phyloP scores from a whole-genome alignment of 1,140 invertebrate genomes.

The Aphaenogaster rudis region DNA sequence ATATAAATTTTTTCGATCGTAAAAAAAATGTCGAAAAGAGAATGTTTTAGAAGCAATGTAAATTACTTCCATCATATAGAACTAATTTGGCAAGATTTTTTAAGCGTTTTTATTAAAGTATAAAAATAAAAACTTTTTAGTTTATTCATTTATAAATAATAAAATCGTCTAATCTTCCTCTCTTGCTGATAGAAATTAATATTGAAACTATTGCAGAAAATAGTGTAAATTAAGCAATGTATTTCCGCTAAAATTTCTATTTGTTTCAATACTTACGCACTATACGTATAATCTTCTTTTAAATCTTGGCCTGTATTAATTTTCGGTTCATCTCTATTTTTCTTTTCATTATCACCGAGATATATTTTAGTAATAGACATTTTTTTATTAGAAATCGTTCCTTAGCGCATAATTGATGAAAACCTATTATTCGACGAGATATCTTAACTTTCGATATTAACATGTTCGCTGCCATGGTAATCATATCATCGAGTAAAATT shows the following conservation, averaged over 20 bases:
- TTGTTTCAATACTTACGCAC: neutral
- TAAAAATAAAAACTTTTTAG: neutral
- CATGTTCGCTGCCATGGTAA: constrained; percentile 30
- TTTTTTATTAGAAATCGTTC: neutral
- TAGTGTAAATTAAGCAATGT: neutral
- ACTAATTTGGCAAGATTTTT: constrained; percentile 37
- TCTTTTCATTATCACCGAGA: neutral
- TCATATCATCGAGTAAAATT: neutral
- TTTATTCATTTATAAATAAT: constrained; percentile 18
- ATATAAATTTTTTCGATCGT: constrained; percentile 8
- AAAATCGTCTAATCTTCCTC: neutral
- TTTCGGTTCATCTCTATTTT: neutral
- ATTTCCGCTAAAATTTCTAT: neutral
- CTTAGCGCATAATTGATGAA: neutral
- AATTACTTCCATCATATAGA: neutral
- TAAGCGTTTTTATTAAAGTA: neutral
- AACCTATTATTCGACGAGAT: neutral
- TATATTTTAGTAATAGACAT: neutral
- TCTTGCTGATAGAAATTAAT: neutral
- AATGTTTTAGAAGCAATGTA: constrained; percentile 32
- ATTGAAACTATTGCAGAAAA: neutral
- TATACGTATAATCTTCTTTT: neutral
- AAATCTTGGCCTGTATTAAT: neutral
- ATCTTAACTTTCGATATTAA: constrained; percentile 28
- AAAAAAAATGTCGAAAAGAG: neutral